These are phyloP conservation scores for Apotomis betuletana DNA, from an alignment of 2,888 invertebrate genomes.

Conservation along the genomic window DNA sequence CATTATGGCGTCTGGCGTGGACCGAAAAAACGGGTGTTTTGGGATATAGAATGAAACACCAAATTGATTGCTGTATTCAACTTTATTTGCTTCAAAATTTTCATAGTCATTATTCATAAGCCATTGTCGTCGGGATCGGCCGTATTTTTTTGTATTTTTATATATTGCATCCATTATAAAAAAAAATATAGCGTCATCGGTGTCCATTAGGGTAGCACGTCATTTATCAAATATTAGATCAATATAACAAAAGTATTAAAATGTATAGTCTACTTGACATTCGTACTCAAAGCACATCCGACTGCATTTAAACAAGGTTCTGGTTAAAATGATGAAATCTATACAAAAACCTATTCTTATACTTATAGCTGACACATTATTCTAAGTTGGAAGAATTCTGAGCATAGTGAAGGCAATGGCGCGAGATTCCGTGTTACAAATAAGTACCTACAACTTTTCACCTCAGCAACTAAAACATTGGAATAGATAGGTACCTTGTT, in stretches of 20 bases:
- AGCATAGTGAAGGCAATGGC: too few relatives aligned
- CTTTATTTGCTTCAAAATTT: constrained; percentile 56
- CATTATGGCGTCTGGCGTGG: too few relatives aligned
- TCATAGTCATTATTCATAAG: constrained; percentile 44
- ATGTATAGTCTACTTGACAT: constrained; percentile 3
- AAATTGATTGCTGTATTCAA: constrained; percentile 48
- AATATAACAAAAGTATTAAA: constrained; percentile 15
- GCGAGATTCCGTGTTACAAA: too few relatives aligned
- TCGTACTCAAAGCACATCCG: constrained; percentile 15
- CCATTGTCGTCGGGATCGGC: constrained; percentile 69
- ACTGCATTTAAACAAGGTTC: background rate
- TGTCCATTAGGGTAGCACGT: constrained; percentile 53
- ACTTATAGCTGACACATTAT: background rate
- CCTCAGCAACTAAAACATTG: too few relatives aligned
- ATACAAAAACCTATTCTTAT: constrained; percentile 5
- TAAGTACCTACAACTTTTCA: too few relatives aligned
- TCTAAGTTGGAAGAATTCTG: background rate
- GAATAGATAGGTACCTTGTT: too few relatives aligned
- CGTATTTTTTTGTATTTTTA: constrained; percentile 59
- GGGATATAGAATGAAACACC: constrained; percentile 14
- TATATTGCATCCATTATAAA: constrained; percentile 54
- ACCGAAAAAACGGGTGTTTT: background rate
- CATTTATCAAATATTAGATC: constrained; percentile 21
- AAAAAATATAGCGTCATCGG: constrained; percentile 55
- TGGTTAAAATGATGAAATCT: background rate